Evolutionary conservation across 1,140 invertebrate species (phyloP).

Genomic region (Cotesia glomerata): DNA sequence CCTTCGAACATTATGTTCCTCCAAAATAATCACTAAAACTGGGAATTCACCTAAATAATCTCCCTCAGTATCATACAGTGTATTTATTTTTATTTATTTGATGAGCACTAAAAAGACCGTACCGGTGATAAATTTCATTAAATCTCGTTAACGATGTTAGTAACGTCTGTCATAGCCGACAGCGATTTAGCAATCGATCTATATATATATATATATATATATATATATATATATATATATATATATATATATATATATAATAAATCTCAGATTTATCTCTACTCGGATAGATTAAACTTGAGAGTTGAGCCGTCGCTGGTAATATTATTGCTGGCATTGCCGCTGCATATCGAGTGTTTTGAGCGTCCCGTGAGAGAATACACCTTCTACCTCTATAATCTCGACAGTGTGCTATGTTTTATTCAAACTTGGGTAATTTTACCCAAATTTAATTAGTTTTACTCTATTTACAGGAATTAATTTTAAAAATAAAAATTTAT

Average conservation of each 20-base stretch:
- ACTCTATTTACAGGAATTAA: no score
- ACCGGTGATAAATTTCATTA: constrained; percentile 26
- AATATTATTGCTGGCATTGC: background rate
- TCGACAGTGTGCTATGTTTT: background rate
- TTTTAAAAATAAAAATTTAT: no score
- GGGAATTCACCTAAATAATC: no score
- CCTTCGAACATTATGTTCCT: no score
- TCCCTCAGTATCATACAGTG: no score
- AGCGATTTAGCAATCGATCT: background rate
- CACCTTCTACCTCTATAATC: background rate
- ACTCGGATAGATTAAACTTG: background rate
- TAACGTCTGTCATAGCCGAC: constrained; percentile 2
- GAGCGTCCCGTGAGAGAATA: background rate
- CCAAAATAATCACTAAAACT: no score
- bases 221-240: background rate
- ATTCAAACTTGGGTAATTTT: background rate
- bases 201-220: background rate
- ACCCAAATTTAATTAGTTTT: no score
- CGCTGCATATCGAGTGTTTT: background rate
- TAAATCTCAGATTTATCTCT: background rate
- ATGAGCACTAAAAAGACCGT: background rate
- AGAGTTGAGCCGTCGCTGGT: background rate
- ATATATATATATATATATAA: background rate
- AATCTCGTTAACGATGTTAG: constrained; percentile 30
- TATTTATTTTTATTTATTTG: background rate